Base-by-base conservation (phyloP, 1,140 invertebrate species). In the Drosophila chauvacae region DNA sequence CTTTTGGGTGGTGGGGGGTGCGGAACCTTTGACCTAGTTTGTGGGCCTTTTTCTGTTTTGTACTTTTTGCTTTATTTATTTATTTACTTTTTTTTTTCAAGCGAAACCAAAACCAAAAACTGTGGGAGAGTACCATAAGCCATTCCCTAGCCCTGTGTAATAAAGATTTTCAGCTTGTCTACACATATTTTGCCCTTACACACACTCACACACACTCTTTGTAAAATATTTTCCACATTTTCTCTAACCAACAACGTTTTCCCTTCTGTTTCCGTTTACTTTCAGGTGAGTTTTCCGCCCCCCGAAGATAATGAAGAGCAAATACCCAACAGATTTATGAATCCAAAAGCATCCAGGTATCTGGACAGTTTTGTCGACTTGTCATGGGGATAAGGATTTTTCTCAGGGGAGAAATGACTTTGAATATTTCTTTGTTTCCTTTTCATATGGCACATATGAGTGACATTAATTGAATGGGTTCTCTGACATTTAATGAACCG, bases 291-390 rank as follows among this genome's bases (percentile, higher is more conserved):
- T 82, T 77, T 44, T 70, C 42, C 7, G 14, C 14, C 18, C 16
- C 23, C 51, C 13, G 63, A 74, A 68, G 69, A 73, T 87, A 88
- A 88, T 87, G 79, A 88, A 87, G 79, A 87, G 62, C 60, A 75
- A 88, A 88, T 62, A 61, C 50, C 59, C 80, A 86, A 73, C 62
- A 68, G 57, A 77, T 77, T 77, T 77, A 20, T 33, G 42, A 48
- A 58, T 42, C 30, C 14, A 26, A 77, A 44, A 35, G 66, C 48
- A 41, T 23, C 14, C 66, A 71, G 50, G 41, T 71, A 70, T 70
- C 69, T 59, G 68, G 68, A 23, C 33, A 56, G 68, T 66, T 56
- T 44, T 63, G 28, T 68, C 41, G 64, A 48, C 26, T 53, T 69
- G 26, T 50, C 18, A 44, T 14, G 55, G 51, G 53, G 63, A 37